These are phyloP conservation scores for Chelidonichthys spinosus DNA, from an alignment of 2,797 vertebrate genomes.

Conservation along the genomic window DNA sequence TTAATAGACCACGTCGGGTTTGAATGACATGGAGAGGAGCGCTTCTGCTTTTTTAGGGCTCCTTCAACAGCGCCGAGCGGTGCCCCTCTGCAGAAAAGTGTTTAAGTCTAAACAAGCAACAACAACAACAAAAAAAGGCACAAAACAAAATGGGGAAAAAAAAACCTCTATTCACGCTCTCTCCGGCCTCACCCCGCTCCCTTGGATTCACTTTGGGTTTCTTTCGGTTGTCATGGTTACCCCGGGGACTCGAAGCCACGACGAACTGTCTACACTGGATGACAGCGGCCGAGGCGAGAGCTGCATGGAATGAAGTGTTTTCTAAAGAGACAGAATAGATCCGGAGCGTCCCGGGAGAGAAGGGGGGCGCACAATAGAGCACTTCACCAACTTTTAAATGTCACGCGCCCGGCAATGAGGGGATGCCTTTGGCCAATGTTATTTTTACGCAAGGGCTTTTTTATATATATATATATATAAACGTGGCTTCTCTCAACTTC, in stretches of 20 bases:
- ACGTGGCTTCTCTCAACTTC: slow-evolving; percentile 74
- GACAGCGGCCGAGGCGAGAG: slow-evolving; percentile 87
- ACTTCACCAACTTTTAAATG: slow-evolving; percentile 80
- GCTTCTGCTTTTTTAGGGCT: slow-evolving; percentile 76
- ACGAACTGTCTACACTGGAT: slow-evolving; percentile 87
- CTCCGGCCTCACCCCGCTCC: slow-evolving; percentile 75
- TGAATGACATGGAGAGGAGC: slow-evolving; percentile 80
- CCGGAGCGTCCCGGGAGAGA: slow-evolving; percentile 69
- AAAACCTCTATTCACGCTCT: slow-evolving; percentile 68
- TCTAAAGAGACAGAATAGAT: slow-evolving; percentile 79
- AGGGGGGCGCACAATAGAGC: slow-evolving; percentile 70
- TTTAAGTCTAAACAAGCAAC: slow-evolving; percentile 44
- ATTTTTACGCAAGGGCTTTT: slow-evolving; percentile 82
- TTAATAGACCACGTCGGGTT: slow-evolving; percentile 90
- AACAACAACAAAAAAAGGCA: slow-evolving; percentile 49
- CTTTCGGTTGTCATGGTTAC: slow-evolving; percentile 93
- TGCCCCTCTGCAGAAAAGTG: slow-evolving; percentile 50
- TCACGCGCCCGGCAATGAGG: slow-evolving; percentile 75
- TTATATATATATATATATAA: slow-evolving; percentile 35
- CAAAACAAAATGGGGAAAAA: slow-evolving; percentile 65
- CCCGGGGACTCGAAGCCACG: slow-evolving; percentile 86
- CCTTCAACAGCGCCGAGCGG: slow-evolving; percentile 60
- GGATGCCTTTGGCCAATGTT: slow-evolving; percentile 75
- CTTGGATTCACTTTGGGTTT: slow-evolving; percentile 88
- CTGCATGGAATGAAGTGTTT: slow-evolving; percentile 86